Conservation (phyloP, 2,888 invertebrate genomes). For the Xestia rhomboidea region DNA sequence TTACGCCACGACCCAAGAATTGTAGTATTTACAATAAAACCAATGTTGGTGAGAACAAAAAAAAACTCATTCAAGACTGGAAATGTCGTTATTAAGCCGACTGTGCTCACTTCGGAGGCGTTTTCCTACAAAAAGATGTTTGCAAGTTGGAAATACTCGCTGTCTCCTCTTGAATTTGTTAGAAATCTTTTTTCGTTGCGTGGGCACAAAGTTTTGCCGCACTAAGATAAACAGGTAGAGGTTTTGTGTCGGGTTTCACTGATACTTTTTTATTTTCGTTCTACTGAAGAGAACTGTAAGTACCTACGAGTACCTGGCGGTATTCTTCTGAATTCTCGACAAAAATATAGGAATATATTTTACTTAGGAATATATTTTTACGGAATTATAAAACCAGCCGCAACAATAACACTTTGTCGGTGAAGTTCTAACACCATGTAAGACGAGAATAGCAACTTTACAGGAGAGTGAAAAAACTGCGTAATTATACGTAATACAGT, state of each 20-base stretch:
- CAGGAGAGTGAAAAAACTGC: no score
- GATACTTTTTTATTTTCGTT: constrained; percentile 23
- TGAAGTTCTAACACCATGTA: no score
- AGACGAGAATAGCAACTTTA: no score
- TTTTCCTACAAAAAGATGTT: constrained; percentile 60
- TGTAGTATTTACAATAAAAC: constrained; percentile 61
- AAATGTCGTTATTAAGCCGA: constrained; percentile 67
- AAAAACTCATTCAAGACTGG: constrained; percentile 60
- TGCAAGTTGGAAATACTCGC: constrained; percentile 55
- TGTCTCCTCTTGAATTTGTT: constrained; percentile 57
- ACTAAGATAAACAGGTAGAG: constrained; percentile 51
- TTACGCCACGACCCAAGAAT: constrained; percentile 49
- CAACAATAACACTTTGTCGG: no score
- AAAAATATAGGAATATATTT: background rate
- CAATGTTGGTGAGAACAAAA: constrained; percentile 59
- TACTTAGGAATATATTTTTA: background rate
- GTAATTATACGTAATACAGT: no score
- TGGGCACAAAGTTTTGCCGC: constrained; percentile 44
- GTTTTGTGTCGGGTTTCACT: constrained; percentile 17
- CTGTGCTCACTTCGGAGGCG: constrained; percentile 54
- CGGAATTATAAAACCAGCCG: background rate
- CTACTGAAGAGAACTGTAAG: constrained; percentile 5
- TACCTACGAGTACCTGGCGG: constrained; percentile 5
- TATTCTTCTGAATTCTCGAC: background rate
- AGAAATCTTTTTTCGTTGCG: constrained; percentile 56